Base-by-base conservation (phyloP, 1,140 invertebrate genomes). In the Euwallacea fornicatus region DNA sequence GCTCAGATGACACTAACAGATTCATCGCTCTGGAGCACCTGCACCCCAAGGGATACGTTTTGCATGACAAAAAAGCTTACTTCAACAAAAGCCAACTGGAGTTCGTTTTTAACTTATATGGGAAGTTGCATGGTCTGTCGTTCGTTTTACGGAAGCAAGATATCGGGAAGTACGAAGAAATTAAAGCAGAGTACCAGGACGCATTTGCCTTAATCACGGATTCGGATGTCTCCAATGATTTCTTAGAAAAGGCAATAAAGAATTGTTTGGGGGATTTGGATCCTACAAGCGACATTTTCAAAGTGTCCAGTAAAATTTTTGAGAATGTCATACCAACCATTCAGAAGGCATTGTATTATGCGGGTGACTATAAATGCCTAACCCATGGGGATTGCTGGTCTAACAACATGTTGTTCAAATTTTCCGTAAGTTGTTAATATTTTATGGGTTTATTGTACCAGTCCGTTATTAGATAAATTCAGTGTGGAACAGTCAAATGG, bases 121-220 rank as follows among this genome's bases (percentile, higher is more conserved):
- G 66, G 2, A 69, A 62, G 55, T 66, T 71, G 11, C 73, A 74
- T 59, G 73, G 63, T 7, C 9, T 71, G 9, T 84, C 83, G 0
- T 80, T 83, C 71, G 83, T 81, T 0, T 75, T 85, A 13, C 13
- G 46, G 68, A 73, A 80, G 11, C 76, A 78, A 43, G 71, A 81
- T 47, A 75, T 74, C 10, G 74, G 79, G 59, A 16, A 61, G 44
- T 69, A 69, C 50, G 6, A 61, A 6, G 43, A 63, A 11, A 53
- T 69, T 21, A 21, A 9, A 33, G 13, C 13, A 1, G 60, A 43
- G 15, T 13, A 44, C 76, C 11, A n/a, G 6, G 58, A 62, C 42
- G 7, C 69, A 81, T 85, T 84, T 21, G 53, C 54, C 11, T 11
- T 11, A 61, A 70, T 42, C 16, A 43, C 41, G 10, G n/a, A 42